phyloP scores from a whole-genome alignment of 2,113 vertebrate genomes.

The Channa maculata region DNA sequence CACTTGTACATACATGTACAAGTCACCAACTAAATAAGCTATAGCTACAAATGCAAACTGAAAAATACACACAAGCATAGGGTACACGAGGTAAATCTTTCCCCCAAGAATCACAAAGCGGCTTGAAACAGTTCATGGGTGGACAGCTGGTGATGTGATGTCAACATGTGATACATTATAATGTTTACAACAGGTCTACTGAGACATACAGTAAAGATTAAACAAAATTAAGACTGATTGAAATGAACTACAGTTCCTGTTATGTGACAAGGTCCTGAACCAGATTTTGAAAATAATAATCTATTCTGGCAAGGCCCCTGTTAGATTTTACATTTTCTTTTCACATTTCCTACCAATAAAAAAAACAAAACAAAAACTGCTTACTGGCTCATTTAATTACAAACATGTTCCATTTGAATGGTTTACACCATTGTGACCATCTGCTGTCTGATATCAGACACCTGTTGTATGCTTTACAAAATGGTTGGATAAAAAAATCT shows the following conservation, averaged over 20 bases:
- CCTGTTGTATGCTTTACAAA: constrained; percentile 24
- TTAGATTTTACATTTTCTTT: constrained; percentile 29
- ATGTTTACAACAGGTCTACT: constrained; percentile 11
- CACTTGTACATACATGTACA: background rate
- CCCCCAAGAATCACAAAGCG: background rate
- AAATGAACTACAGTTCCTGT: constrained; percentile 5
- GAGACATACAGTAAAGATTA: constrained; percentile 10
- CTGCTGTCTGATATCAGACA: constrained; percentile 56
- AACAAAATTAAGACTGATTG: constrained; percentile 16
- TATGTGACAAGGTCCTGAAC: constrained; percentile 5
- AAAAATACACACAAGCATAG: background rate
- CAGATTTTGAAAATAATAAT: constrained; percentile 22
- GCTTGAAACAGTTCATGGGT: background rate
- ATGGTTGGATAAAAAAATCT: constrained; percentile 26
- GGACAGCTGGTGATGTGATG: background rate
- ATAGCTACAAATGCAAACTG: background rate
- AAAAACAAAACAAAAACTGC: constrained; percentile 34
- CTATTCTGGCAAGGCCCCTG: background rate
- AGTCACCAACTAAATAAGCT: background rate
- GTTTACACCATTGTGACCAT: constrained; percentile 50
- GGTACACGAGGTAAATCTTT: background rate
- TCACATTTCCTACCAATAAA: constrained; percentile 43
- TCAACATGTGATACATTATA: constrained; percentile 8
- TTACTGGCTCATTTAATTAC: constrained; percentile 61
- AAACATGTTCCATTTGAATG: constrained; percentile 55